These are phyloP conservation scores for Oreamnos americanus DNA, from an alignment of 2,113 vertebrate genomes.

Conservation along the genomic window DNA sequence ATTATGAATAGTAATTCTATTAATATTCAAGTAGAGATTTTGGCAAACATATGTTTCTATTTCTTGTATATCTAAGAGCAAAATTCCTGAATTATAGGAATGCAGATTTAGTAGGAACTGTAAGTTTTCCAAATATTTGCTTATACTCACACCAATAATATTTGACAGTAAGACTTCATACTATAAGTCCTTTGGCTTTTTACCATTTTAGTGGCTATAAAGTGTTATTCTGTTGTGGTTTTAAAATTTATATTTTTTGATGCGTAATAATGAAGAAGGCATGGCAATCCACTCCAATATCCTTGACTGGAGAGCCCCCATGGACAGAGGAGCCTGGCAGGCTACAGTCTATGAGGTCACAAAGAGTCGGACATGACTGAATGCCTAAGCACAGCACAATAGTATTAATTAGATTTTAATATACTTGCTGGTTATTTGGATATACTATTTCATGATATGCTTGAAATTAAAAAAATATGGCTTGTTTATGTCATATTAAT, in stretches of 20 bases:
- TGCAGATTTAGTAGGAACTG: not conserved
- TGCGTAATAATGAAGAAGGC: not conserved
- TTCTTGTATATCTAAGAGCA: not conserved
- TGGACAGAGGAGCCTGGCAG: not conserved
- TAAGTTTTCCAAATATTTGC: not conserved
- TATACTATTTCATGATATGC: not conserved
- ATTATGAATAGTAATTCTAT: not conserved
- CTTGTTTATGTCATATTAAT: not conserved
- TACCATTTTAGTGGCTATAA: not conserved
- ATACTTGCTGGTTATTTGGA: not conserved
- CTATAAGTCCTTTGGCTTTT: not conserved
- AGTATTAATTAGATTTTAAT: not conserved
- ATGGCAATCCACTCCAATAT: not conserved
- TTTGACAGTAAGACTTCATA: not conserved
- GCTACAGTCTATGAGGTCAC: not conserved
- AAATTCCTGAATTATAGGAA: not conserved
- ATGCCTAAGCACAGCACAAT: not conserved
- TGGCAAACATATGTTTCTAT: not conserved
- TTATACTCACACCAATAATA: not conserved
- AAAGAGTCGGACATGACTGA: not conserved
- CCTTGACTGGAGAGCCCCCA: not conserved
- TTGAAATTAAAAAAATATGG: not conserved
- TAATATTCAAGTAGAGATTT: not conserved
- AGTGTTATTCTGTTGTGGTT: not conserved
- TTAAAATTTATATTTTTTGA: not conserved